Evolutionary conservation across 2,113 vertebrate species (phyloP).

Genomic region (Tetrax tetrax): DNA sequence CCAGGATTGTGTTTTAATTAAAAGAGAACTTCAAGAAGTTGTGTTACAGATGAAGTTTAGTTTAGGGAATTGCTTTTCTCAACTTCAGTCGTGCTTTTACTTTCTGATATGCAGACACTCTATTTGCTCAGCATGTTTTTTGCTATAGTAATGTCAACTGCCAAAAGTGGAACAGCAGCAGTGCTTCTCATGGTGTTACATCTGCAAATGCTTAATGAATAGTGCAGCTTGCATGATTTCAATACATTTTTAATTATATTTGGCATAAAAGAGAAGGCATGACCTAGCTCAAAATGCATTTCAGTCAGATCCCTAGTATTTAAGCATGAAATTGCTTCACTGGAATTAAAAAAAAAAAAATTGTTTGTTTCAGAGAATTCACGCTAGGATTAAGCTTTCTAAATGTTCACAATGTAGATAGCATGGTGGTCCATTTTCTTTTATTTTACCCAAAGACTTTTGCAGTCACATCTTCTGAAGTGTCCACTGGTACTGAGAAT

Average conservation of each 20-base stretch:
- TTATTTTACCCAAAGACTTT: neutral
- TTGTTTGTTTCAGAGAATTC: neutral
- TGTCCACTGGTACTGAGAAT: neutral
- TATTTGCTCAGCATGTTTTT: conserved; percentile 24
- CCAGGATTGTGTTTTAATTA: neutral
- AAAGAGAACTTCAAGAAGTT: neutral
- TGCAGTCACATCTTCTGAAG: neutral
- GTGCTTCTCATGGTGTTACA: neutral
- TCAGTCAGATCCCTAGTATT: neutral
- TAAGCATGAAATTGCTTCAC: neutral
- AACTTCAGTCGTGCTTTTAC: neutral
- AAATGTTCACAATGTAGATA: neutral
- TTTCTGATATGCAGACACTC: neutral
- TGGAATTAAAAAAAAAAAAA: neutral
- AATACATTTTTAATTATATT: conserved; percentile 48
- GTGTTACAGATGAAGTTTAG: neutral
- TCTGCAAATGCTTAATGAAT: conserved; percentile 43
- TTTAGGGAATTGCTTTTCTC: neutral
- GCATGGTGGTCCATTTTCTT: neutral
- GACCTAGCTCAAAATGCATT: conserved; percentile 45
- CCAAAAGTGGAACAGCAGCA: conserved; percentile 1
- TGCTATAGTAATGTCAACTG: neutral
- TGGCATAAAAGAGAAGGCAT: conserved; percentile 41
- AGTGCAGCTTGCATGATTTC: conserved; percentile 26
- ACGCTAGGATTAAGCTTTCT: neutral